A percentile compares a stretch with the other conserved stretches of the same genome.
phyloP scores from a whole-genome alignment of 2,797 vertebrate genomes.

The Pseudotriccus pelzelni region DNA sequence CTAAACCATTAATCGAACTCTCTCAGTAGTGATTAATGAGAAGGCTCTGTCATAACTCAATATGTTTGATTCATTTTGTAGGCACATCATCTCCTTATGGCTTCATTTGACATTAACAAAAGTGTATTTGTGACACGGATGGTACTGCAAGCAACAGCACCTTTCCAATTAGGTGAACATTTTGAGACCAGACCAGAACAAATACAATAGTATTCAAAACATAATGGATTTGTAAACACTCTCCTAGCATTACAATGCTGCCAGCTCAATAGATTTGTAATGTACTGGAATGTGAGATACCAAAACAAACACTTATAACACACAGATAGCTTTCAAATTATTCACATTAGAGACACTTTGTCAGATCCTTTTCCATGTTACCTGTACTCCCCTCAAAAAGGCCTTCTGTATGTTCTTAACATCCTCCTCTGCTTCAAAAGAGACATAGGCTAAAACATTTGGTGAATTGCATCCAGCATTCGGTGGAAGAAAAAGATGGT shows the following conservation, averaged over 20 bases:
- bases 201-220: not conserved
- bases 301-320: not conserved
- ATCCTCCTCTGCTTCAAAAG: not conserved
- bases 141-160: not conserved
- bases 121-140: not conserved
- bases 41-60: not conserved
- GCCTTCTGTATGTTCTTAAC: not conserved
- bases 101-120: constrained; percentile 39
- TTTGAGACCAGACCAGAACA: not conserved
- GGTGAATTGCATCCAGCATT: not conserved
- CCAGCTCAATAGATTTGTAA: not conserved
- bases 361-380: not conserved
- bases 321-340: not conserved
- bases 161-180: constrained; percentile 31
- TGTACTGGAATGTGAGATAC: not conserved
- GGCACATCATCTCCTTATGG: not conserved
- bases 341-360: not conserved
- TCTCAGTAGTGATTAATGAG: constrained; percentile 38
- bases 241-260: not conserved
- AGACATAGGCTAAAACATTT: not conserved
- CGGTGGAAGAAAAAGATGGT: not conserved
- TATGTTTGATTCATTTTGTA: constrained; percentile 32
- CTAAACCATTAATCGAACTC: not conserved
- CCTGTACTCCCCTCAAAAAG: not conserved
- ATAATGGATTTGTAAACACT: not conserved